These are phyloP conservation scores for Druon quercuslanigerum DNA, from an alignment of 1,140 invertebrate genomes.

Conservation along the genomic window DNA sequence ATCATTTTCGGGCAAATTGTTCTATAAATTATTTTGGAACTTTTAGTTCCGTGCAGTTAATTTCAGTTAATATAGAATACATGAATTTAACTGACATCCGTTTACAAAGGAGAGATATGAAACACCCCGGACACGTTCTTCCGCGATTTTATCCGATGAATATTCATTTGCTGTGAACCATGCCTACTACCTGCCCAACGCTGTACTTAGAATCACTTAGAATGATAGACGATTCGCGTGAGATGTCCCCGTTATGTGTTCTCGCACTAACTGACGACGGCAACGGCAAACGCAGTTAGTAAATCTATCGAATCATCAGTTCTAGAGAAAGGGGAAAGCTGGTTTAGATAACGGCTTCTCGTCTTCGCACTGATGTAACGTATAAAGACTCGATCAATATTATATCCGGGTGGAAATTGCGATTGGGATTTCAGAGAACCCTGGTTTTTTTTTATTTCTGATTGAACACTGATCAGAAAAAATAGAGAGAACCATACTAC, in stretches of 20 bases:
- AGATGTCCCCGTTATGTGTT: slow-evolving; percentile 56
- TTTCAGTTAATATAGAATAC: slow-evolving; percentile 38
- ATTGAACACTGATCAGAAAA: too few relatives aligned
- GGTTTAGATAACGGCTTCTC: slow-evolving; percentile 1
- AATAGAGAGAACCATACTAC: too few relatives aligned
- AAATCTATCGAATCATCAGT: slow-evolving; percentile 59
- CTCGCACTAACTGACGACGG: slow-evolving; percentile 10
- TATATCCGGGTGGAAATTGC: neutral
- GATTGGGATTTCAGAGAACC: too few relatives aligned
- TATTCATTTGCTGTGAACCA: slow-evolving; percentile 60
- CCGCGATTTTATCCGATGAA: slow-evolving; percentile 63
- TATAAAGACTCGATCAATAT: slow-evolving; percentile 25
- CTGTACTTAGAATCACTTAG: slow-evolving; percentile 65
- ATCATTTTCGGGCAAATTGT: too few relatives aligned
- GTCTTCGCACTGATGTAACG: neutral
- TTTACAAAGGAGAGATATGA: slow-evolving; percentile 41
- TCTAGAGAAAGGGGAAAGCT: slow-evolving; percentile 41
- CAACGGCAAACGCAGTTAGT: slow-evolving; percentile 33
- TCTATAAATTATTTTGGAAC: too few relatives aligned
- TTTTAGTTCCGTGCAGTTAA: too few relatives aligned
- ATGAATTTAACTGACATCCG: slow-evolving; percentile 50
- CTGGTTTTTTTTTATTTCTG: too few relatives aligned
- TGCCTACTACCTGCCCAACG: slow-evolving; percentile 43
- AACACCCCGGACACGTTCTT: slow-evolving; percentile 59
- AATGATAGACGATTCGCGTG: slow-evolving; percentile 66